Percentiles rank a stretch among this genome's conserved stretches.
Evolutionary conservation across 2,888 invertebrate species (phyloP).

Genomic region (Palloptera scutellata): DNA sequence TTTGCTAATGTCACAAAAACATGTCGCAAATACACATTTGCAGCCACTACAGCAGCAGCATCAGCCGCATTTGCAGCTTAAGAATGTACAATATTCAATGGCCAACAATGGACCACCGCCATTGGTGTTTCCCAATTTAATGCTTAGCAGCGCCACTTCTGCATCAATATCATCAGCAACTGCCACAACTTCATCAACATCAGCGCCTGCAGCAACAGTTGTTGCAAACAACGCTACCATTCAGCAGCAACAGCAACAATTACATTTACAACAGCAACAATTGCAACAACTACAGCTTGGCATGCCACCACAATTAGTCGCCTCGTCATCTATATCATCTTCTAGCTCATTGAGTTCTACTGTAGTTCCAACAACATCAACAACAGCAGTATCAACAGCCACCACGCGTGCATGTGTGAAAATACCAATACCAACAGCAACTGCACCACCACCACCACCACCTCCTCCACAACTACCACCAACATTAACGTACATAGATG

Average conservation of each 20-base stretch:
- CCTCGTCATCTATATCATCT: conserved; percentile 33
- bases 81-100: conserved; percentile 38
- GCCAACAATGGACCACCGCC: conserved; percentile 39
- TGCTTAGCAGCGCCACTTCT: conserved; percentile 30
- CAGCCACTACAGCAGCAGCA: conserved; percentile 28
- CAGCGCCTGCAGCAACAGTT: conserved; percentile 31
- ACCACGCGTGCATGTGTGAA: conserved; percentile 33
- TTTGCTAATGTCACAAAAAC: conserved; percentile 38
- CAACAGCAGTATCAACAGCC: conserved; percentile 35
- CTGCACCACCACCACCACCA: not conserved
- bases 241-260: conserved; percentile 33
- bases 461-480: conserved; percentile 12
- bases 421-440: conserved; percentile 17
- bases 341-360: conserved; percentile 31
- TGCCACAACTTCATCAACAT: conserved; percentile 31
- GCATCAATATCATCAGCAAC: conserved; percentile 33
- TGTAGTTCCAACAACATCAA: conserved; percentile 35
- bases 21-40: not conserved
- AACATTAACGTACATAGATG: not conserved
- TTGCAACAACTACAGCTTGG: conserved; percentile 33
- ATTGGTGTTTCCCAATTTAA: conserved; percentile 34
- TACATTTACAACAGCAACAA: conserved; percentile 31
- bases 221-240: conserved; percentile 28
- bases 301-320: conserved; percentile 15
- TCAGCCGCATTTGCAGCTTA: conserved; percentile 40